Evolutionary conservation across 2,113 vertebrate genomes (phyloP).

Genomic region (Diphyllodes magnificus): DNA sequence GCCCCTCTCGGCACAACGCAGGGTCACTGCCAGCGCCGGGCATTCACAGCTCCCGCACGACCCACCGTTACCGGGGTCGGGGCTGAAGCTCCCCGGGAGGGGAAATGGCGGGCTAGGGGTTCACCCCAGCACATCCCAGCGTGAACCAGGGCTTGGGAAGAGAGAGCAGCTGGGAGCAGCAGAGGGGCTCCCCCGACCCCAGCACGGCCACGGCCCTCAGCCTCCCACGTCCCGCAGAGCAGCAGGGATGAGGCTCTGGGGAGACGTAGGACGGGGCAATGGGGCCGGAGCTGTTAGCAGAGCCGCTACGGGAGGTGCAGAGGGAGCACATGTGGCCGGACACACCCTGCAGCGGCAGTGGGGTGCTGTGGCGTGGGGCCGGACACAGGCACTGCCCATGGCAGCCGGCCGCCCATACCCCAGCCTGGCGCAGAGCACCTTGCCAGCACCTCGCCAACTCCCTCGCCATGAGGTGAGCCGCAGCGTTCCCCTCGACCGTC

Average conservation of each 20-base stretch:
- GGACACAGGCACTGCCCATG: accelerated
- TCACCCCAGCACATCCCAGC: neutral
- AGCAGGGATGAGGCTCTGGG: accelerated
- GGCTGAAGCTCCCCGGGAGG: neutral
- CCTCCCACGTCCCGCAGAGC: neutral
- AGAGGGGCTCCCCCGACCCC: neutral
- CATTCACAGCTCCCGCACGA: neutral
- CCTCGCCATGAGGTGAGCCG: accelerated
- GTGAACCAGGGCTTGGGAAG: accelerated
- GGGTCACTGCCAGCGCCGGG: neutral
- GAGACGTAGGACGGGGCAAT: accelerated
- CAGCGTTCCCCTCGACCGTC: accelerated
- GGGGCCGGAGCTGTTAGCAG: neutral
- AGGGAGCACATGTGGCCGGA: neutral
- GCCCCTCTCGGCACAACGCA: neutral
- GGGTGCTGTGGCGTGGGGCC: neutral
- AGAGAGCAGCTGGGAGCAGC: no score
- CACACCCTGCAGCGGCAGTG: neutral
- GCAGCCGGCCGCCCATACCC: accelerated
- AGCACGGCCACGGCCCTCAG: accelerated
- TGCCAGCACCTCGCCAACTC: accelerated
- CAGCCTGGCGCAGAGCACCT: neutral
- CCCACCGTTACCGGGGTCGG: neutral
- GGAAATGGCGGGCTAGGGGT: accelerated
- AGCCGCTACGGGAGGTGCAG: accelerated